Percentiles rank a stretch among this genome's conserved stretches.
These are phyloP conservation scores for Pipistrellus nathusii DNA, from an alignment of 2,797 vertebrate species.

Conservation along the genomic window DNA sequence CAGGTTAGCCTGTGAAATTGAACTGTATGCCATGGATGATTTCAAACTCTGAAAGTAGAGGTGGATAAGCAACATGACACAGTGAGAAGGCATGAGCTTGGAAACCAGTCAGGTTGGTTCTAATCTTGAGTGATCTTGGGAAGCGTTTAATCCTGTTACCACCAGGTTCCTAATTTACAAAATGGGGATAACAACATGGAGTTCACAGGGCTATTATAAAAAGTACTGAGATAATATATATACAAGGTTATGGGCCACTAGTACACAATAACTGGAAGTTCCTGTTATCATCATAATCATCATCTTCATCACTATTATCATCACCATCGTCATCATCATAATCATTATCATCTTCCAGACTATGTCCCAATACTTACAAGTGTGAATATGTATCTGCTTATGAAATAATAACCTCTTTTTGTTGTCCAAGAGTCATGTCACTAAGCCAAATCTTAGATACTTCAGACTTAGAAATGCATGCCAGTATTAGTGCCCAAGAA, in stretches of 20 bases:
- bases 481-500: not conserved
- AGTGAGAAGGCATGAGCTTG: not conserved
- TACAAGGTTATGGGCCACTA: not conserved
- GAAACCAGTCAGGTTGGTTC: not conserved
- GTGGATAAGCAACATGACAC: not conserved
- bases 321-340: not conserved
- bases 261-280: not conserved
- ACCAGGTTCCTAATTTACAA: conserved; percentile 26
- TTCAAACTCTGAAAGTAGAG: not conserved
- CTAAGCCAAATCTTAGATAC: not conserved
- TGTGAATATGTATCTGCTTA: not conserved
- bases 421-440: not conserved
- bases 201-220: not conserved
- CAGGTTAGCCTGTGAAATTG: not conserved
- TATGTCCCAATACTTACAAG: not conserved
- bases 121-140: not conserved
- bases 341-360: not conserved
- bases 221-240: not conserved
- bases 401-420: not conserved
- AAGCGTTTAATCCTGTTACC: not conserved
- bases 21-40: not conserved
- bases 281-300: not conserved
- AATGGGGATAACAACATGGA: not conserved
- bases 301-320: not conserved
- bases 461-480: not conserved